A percentile compares a stretch with the other conserved stretches of the same genome.
Conservation (phyloP, 2,888 invertebrate genomes). For the Parnassius smintheus region DNA sequence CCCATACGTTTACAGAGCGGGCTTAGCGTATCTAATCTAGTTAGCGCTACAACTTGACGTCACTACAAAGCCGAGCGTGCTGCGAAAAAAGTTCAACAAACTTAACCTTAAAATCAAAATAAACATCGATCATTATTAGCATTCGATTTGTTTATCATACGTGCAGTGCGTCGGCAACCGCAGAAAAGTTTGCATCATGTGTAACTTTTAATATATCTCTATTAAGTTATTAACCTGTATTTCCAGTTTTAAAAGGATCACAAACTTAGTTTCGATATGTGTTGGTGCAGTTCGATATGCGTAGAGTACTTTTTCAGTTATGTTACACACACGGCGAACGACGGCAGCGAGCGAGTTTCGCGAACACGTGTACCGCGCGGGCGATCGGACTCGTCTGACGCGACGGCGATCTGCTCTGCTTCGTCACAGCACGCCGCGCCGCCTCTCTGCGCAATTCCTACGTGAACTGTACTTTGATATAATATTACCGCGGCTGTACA, state of each 20-base stretch:
- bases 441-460: slow-evolving; percentile 66
- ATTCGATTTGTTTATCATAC: slow-evolving; percentile 36
- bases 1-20: slow-evolving; percentile 44
- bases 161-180: slow-evolving; percentile 28
- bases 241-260: slow-evolving; percentile 7
- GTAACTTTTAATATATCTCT: slow-evolving; percentile 6
- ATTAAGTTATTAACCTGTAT: slow-evolving; percentile 17
- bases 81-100: slow-evolving; percentile 75
- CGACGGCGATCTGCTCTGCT: slow-evolving; percentile 18
- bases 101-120: slow-evolving; percentile 45
- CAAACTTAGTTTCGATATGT: slow-evolving; percentile 26
- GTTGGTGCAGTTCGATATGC: slow-evolving; percentile 18
- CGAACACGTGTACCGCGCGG: slow-evolving; percentile 56
- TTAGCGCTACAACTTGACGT: slow-evolving; percentile 69
- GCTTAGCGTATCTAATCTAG: slow-evolving; percentile 71
- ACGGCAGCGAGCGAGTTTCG: slow-evolving; percentile 36
- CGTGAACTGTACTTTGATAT: slow-evolving; percentile 34
- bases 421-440: slow-evolving; percentile 43
- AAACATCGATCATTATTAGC: slow-evolving; percentile 34
- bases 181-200: slow-evolving; percentile 5
- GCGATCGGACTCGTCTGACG: slow-evolving; percentile 58
- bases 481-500: slow-evolving; percentile 30
- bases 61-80: slow-evolving; percentile 61
- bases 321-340: slow-evolving; percentile 33
- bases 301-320: slow-evolving; percentile 31